phyloP scores from a whole-genome alignment of 2,888 invertebrate genomes.

The Polyommatus iphigenia region DNA sequence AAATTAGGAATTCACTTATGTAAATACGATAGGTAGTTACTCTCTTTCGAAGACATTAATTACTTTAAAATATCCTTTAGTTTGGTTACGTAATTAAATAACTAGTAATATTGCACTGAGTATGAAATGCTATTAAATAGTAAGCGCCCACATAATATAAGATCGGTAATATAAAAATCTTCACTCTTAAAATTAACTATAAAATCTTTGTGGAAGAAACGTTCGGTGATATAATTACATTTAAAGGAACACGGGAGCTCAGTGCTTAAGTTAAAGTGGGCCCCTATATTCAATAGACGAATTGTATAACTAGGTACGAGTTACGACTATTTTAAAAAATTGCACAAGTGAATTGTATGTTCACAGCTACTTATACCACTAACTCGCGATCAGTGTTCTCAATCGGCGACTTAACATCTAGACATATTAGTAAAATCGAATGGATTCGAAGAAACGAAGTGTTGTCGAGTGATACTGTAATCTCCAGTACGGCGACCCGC shows the following conservation, averaged over 20 bases:
- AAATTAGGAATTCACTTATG: slow-evolving; percentile 73
- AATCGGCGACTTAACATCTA: slow-evolving; percentile 69
- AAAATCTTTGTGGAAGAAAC: slow-evolving; percentile 75
- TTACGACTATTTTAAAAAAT: slow-evolving; percentile 79
- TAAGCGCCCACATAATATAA: slow-evolving; percentile 76
- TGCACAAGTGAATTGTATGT: slow-evolving; percentile 79
- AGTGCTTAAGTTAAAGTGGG: slow-evolving; percentile 69
- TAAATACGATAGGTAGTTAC: slow-evolving; percentile 78
- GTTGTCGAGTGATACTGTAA: slow-evolving; percentile 80
- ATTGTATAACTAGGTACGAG: slow-evolving; percentile 78
- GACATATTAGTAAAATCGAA: slow-evolving; percentile 73
- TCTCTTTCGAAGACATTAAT: slow-evolving; percentile 75
- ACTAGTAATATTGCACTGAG: slow-evolving; percentile 82
- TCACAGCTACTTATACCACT: slow-evolving; percentile 76
- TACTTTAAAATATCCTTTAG: slow-evolving; percentile 80
- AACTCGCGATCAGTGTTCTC: slow-evolving; percentile 54
- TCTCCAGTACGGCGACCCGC: slow-evolving; percentile 56
- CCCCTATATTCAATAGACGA: slow-evolving; percentile 76
- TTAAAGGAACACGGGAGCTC: slow-evolving; percentile 65
- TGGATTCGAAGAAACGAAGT: slow-evolving; percentile 68
- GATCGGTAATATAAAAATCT: slow-evolving; percentile 70
- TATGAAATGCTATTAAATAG: slow-evolving; percentile 81
- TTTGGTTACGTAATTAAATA: slow-evolving; percentile 82
- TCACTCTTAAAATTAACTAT: slow-evolving; percentile 75
- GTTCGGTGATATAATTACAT: slow-evolving; percentile 67